phyloP scores from a whole-genome alignment of 1,140 invertebrate species.

The Drosophila cardini region DNA sequence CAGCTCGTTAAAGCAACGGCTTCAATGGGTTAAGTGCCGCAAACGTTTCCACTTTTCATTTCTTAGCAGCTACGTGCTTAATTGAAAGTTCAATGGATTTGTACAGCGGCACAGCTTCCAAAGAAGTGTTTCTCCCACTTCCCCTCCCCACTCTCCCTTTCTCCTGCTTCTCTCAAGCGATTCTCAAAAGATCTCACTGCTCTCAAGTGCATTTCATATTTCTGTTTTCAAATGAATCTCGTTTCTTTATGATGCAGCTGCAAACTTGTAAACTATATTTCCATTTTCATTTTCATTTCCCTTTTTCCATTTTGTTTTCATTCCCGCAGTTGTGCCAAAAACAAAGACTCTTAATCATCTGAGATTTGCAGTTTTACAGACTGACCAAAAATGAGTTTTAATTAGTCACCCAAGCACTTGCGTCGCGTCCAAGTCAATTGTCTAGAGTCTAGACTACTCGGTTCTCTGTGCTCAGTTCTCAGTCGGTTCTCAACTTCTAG shows the following conservation, averaged over 20 bases:
- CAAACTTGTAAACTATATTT: constrained; percentile 23
- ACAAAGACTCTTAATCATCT: constrained; percentile 26
- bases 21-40: constrained; percentile 58
- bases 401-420: constrained; percentile 36
- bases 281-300: not conserved
- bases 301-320: not conserved
- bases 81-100: constrained; percentile 66
- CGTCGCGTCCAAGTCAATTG: constrained; percentile 28
- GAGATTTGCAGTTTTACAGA: constrained; percentile 20
- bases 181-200: constrained; percentile 15
- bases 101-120: constrained; percentile 38
- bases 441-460: constrained; percentile 41
- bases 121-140: constrained; percentile 22
- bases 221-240: constrained; percentile 32
- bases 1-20: constrained; percentile 49
- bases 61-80: constrained; percentile 49
- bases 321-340: constrained; percentile 7
- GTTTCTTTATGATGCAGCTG: constrained; percentile 28
- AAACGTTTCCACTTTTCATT: constrained; percentile 10
- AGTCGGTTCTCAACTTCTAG: not conserved
- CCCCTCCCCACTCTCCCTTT: not conserved
- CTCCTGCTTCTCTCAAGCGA: not conserved
- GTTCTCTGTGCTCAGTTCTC: too few species aligned
- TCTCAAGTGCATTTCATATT: constrained; percentile 37
- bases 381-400: constrained; percentile 25